Conservation (phyloP, 35 echinoderm and acorn worm genomes). For the Hemicentrotus pulcherrimus region DNA sequence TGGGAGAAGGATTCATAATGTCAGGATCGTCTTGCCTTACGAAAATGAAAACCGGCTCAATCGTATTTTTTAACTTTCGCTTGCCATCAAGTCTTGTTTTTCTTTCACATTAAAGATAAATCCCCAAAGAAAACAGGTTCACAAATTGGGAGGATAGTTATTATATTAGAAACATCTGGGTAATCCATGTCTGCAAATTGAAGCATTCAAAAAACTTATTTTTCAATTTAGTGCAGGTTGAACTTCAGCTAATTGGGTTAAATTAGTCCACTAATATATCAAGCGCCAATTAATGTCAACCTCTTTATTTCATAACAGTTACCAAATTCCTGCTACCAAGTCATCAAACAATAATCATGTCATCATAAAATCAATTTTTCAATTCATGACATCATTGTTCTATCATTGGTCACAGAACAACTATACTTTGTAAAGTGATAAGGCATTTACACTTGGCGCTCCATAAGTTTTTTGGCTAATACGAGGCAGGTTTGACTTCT, state of each 20-base stretch:
- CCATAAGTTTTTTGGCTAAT: too few relatives aligned
- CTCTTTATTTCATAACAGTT: too few relatives aligned
- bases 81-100: background rate
- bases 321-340: too few relatives aligned
- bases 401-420: too few relatives aligned
- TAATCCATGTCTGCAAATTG: background rate
- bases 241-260: background rate
- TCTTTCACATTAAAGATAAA: background rate
- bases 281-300: too few relatives aligned
- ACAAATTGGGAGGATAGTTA: background rate
- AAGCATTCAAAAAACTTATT: background rate
- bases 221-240: background rate
- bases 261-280: too few relatives aligned
- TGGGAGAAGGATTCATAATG: slow-evolving; percentile 4
- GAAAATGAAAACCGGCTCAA: background rate
- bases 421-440: too few relatives aligned
- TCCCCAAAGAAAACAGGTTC: background rate
- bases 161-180: background rate
- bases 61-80: background rate
- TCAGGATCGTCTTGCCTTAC: slow-evolving; percentile 11
- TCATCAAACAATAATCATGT: too few relatives aligned
- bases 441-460: too few relatives aligned
- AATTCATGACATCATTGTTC: too few relatives aligned
- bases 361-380: too few relatives aligned
- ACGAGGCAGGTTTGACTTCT: too few relatives aligned